phyloP scores from a whole-genome alignment of 2,797 vertebrate genomes.

The Emydoidea blandingii region DNA sequence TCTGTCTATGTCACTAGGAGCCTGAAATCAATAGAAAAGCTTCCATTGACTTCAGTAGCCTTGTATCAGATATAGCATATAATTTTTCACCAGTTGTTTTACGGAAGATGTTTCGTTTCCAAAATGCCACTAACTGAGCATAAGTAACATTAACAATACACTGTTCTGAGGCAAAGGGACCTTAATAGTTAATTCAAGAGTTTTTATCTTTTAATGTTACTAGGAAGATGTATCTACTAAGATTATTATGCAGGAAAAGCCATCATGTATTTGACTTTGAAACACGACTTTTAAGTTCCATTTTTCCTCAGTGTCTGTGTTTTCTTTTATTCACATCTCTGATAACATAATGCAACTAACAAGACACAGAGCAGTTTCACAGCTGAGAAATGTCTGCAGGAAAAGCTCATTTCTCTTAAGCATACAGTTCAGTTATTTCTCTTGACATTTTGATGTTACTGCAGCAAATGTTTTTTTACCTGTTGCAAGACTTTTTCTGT shows the following conservation, averaged over 20 bases:
- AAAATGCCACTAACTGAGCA: not conserved
- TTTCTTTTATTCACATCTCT: rapidly evolving
- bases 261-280: not conserved
- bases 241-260: not conserved
- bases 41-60: not conserved
- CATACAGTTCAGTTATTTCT: not conserved
- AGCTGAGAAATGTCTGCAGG: not conserved
- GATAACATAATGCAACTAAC: not conserved
- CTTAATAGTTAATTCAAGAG: not conserved
- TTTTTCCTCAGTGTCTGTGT: not conserved
- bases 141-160: not conserved
- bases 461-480: conserved; percentile 77
- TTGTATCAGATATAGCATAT: not conserved
- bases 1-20: not conserved
- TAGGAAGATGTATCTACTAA: not conserved
- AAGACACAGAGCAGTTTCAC: not conserved
- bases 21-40: not conserved
- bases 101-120: not conserved
- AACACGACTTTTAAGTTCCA: not conserved
- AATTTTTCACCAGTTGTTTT: not conserved
- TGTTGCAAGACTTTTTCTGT: conserved; percentile 97
- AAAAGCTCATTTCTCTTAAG: no score
- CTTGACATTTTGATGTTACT: not conserved
- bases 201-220: not conserved
- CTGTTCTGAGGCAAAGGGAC: not conserved